These are phyloP conservation scores for Paramuricea clavata DNA, from an alignment of 92 coral and sea anemone genomes.

Conservation along the genomic window DNA sequence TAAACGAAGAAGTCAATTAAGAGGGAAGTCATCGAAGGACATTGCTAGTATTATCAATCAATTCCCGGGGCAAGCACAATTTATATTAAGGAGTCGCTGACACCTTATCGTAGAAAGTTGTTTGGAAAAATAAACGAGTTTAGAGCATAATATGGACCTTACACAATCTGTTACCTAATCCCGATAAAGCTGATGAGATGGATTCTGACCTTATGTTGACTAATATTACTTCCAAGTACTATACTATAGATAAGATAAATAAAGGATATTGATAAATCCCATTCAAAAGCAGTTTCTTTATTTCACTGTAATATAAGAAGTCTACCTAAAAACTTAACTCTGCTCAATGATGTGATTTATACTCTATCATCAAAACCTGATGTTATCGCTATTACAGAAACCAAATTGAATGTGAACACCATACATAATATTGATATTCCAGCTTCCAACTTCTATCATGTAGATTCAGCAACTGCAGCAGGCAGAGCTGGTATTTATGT, in stretches of 20 bases:
- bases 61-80: no score
- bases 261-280: conserved; percentile 15
- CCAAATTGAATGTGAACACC: conserved; percentile 57
- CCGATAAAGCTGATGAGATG: conserved; percentile 47
- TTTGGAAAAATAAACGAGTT: no score
- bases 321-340: conserved; percentile 46
- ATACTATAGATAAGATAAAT: conserved; percentile 33
- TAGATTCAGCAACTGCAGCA: conserved; percentile 69
- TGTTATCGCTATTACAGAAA: conserved; percentile 62
- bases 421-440: conserved; percentile 53
- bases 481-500: conserved; percentile 73
- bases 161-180: conserved; percentile 42
- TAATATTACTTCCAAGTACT: conserved; percentile 6
- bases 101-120: no score
- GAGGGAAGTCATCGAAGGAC: no score
- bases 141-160: conserved; percentile 26
- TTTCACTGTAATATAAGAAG: conserved; percentile 69
- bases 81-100: no score
- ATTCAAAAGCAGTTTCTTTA: conserved; percentile 24
- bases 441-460: conserved; percentile 58
- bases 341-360: conserved; percentile 28
- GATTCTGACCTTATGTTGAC: conserved; percentile 48
- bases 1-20: conserved; percentile 21
- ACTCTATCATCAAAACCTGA: conserved; percentile 33
- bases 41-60: no score